Evolutionary conservation across 2,888 invertebrate genomes (phyloP), one percentile per base, ranked within the genome.

Genomic region (Spodoptera exigua): DNA sequence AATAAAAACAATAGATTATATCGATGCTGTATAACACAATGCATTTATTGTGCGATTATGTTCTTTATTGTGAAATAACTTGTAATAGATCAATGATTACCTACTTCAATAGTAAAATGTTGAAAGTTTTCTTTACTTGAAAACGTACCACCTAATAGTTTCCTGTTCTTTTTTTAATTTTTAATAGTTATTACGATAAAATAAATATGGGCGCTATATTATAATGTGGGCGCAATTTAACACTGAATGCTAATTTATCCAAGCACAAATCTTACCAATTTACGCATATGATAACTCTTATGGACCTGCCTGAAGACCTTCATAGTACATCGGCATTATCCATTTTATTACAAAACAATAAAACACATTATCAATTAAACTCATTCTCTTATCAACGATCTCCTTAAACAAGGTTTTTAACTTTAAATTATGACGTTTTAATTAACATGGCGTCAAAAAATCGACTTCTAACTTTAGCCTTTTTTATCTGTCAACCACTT

Each of bases 381-480:
- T 44, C 52, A 16, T 65, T 54, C n/a, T 35, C 59, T 66, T 66
- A 72, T 63, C 72, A 49, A 53, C 17, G 49, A 74, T 72, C 66
- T 62, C 45, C 17, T 57, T 53, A 51, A 79, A 80, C 80, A 79
- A 79, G 78, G 75, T 61, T 75, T 77, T 69, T 59, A 55, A 76
- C 71, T 81, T 27, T 76, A 72, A 80, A 81, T 74, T 75, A 77
- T 80, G 83, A 84, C 80, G 58, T 81, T 83, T 81, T 81, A 84
- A 86, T 83, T 82, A 83, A 73, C 46, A 53, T 17, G 32, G 45
- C 59, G 75, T 81, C 81, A 78, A 73, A 79, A 76, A 78, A 54
- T 63, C 46, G 62, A 78, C 74, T 76, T 80, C 76, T 81, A 84
- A 83, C 66, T 76, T 27, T 27, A 5, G n/a, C 70, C 61, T 63